Conservation (phyloP, 23 tunicate genomes). For the Halocynthia aurantium region DNA sequence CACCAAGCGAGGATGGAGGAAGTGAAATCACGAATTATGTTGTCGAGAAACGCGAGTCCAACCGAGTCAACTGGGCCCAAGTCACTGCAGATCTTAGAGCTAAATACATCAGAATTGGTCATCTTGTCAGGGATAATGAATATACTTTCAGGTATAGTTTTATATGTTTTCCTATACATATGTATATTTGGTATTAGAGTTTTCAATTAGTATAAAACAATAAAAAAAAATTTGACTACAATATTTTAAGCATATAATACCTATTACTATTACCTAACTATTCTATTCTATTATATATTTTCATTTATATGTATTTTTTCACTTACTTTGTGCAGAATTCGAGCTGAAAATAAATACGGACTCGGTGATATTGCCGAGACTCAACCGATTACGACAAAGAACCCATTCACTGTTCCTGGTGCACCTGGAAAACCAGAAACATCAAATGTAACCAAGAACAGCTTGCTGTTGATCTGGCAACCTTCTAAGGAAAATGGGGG, state of each 20-base stretch:
- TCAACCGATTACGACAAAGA: constrained; percentile 39
- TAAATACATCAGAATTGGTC: constrained; percentile 54
- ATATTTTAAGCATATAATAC: too few species aligned
- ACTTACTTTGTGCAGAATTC: constrained; percentile 33
- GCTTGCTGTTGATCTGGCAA: constrained; percentile 60
- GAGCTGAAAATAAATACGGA: constrained; percentile 92
- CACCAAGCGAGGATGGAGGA: constrained; percentile 88
- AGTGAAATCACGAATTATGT: constrained; percentile 71
- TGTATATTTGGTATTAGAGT: not conserved
- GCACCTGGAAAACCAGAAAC: constrained; percentile 72
- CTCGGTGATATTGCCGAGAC: constrained; percentile 79
- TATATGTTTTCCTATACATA: not conserved
- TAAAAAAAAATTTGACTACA: not conserved
- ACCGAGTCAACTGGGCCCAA: constrained; percentile 78
- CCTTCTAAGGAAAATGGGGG: constrained; percentile 80
- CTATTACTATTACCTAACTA: too few species aligned
- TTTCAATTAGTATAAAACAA: not conserved
- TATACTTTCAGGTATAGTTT: constrained; percentile 71
- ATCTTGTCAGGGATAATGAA: constrained; percentile 76
- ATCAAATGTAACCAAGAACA: constrained; percentile 47
- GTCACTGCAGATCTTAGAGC: constrained; percentile 61
- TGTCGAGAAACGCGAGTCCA: constrained; percentile 78
- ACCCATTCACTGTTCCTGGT: constrained; percentile 86
- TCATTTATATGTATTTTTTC: not conserved
- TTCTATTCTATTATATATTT: not conserved